Base-by-base conservation (phyloP, 2,888 invertebrate species). In the Rotaria socialis region DNA sequence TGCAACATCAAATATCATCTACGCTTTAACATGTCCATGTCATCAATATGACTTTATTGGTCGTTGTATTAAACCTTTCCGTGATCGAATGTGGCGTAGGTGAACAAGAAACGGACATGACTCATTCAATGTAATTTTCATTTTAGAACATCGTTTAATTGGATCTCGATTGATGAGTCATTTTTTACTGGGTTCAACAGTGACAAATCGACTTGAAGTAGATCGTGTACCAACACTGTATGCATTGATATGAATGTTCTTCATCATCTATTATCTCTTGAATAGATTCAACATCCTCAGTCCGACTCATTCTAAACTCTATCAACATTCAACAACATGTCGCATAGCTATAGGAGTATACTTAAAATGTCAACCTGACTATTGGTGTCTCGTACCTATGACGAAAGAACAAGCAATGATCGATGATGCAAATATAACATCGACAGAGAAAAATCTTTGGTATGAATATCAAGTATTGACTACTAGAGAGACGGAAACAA, bases 251-350 rank as follows among this genome's bases (percentile, higher is more conserved):
- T 6, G n/a, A 14, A n/a, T 24, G 6, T 0, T 74, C 0, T 10
- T 10, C 41, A 2, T 41, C 35, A 2, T 35, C 35, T 35, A 2
- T 35, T 2, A 7, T n/a, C n/a, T 24, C 7, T 24, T 7, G 4
- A n/a, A n/a, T 60, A 7, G 5, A 41, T 75, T 80, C 5, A 47
- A 80, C 47, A 43, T 16, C 24, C 1, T 22, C 14, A 24, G 22
- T 19, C 0, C 24, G 8, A 47, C 35, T 80, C 43, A 19, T 24
- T 24, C 24, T 43, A 19, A 47, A 47, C 47, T 80, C 14, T 80
- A 80, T n/a, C 22, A 43, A 80, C 75, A 80, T 80, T 80, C 75
- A 24, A 16, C 41, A 43, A 22, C 24, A 47, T 80, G 75, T 80
- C 24, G 24, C 6, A 22, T 5, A 0, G 75, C 75, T 5, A 47